A percentile compares a stretch with the other conserved stretches of the same genome.
phyloP scores from a whole-genome alignment of 2,797 vertebrate species.

The Muraenolepis orangiensis region DNA sequence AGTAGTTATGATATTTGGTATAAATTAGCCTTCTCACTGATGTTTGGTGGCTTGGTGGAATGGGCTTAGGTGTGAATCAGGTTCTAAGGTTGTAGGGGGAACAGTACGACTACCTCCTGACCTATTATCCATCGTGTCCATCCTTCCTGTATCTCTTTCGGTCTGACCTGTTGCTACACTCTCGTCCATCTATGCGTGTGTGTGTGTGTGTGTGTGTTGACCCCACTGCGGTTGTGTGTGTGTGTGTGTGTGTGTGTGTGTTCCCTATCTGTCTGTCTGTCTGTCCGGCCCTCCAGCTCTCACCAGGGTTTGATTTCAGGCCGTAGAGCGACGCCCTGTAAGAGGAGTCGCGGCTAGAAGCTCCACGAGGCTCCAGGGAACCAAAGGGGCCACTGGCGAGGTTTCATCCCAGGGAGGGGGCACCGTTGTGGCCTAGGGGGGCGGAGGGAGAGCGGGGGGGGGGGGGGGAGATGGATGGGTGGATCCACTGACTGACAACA shows the following conservation, averaged over 20 bases:
- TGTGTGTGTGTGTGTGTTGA: neutral
- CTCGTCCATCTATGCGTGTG: neutral
- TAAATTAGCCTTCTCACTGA: too few relatives aligned
- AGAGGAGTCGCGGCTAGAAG: slow-evolving; percentile 72
- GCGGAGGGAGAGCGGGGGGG: slow-evolving; percentile 36
- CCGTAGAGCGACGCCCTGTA: slow-evolving; percentile 75
- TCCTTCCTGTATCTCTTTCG: too few relatives aligned
- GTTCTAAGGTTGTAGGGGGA: too few relatives aligned
- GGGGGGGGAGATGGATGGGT: slow-evolving; percentile 65
- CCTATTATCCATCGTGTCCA: too few relatives aligned
- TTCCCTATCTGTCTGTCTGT: slow-evolving; percentile 34
- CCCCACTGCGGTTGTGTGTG: slow-evolving; percentile 6
- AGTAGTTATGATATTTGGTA: too few relatives aligned
- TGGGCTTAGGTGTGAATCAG: too few relatives aligned
- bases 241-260: neutral
- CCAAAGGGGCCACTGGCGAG: slow-evolving; percentile 55
- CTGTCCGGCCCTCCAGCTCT: slow-evolving; percentile 55
- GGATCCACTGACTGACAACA: slow-evolving; percentile 67
- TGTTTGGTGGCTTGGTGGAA: too few relatives aligned
- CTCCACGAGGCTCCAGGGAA: slow-evolving; percentile 63
- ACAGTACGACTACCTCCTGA: too few relatives aligned
- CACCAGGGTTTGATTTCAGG: slow-evolving; percentile 73
- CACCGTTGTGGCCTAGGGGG: slow-evolving; percentile 64
- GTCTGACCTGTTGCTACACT: too few relatives aligned
- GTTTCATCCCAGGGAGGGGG: slow-evolving; percentile 68